phyloP scores from a whole-genome alignment of 2,888 invertebrate species.

The Leucoma salicis region DNA sequence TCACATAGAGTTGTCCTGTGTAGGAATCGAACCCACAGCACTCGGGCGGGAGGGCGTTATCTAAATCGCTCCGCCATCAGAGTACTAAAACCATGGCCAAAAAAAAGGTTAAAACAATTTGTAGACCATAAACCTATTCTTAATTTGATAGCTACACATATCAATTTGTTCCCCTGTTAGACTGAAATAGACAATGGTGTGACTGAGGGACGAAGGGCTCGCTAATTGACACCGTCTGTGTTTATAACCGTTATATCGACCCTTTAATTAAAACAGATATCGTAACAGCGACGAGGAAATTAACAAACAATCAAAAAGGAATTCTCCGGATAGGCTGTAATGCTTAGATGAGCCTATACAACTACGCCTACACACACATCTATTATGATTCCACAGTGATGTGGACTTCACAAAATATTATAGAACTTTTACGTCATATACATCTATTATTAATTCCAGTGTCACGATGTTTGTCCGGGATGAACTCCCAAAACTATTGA shows the following conservation, averaged over 20 bases:
- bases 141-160: slow-evolving; percentile 52
- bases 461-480: too few relatives aligned
- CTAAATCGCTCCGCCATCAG: too few relatives aligned
- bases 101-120: slow-evolving; percentile 49
- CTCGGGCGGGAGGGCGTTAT: too few relatives aligned
- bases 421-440: too few relatives aligned
- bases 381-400: too few relatives aligned
- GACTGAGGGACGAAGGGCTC: slow-evolving; percentile 29
- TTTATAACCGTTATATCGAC: slow-evolving; percentile 58
- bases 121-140: slow-evolving; percentile 45
- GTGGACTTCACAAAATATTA: too few relatives aligned
- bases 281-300: slow-evolving; percentile 43
- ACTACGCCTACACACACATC: slow-evolving; percentile 16
- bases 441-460: too few relatives aligned
- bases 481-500: too few relatives aligned
- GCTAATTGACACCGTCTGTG: slow-evolving; percentile 70
- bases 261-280: slow-evolving; percentile 67
- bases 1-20: too few relatives aligned
- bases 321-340: slow-evolving; percentile 36
- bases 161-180: slow-evolving; percentile 50
- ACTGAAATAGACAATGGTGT: slow-evolving; percentile 48
- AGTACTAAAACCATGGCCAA: too few relatives aligned
- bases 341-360: slow-evolving; percentile 14
- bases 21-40: too few relatives aligned
- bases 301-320: slow-evolving; percentile 53